Conservation (phyloP, 2,797 vertebrate species). For the Podarcis siculus region DNA sequence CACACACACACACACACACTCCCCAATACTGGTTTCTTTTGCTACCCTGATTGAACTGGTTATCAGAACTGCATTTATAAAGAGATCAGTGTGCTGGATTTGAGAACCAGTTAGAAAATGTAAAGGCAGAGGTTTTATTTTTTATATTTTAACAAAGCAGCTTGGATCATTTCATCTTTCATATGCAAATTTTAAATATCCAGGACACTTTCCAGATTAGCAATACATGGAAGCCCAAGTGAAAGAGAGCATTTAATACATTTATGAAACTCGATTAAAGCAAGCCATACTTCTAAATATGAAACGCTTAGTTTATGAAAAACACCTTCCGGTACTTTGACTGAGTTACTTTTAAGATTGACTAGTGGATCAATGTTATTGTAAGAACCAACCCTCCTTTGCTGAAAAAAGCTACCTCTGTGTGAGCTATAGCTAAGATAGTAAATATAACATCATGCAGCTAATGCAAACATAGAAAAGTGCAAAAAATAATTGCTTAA, state of each 20-base stretch:
- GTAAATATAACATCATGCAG: background rate
- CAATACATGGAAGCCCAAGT: background rate
- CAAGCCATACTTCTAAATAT: background rate
- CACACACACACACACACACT: too few species aligned
- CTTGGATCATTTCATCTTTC: background rate
- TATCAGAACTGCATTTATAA: background rate
- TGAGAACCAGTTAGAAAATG: background rate
- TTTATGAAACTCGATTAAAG: background rate
- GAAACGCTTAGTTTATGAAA: background rate
- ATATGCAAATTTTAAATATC: background rate
- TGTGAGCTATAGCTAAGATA: background rate
- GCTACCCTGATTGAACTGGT: background rate
- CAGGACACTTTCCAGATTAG: background rate
- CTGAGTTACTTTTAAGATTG: background rate
- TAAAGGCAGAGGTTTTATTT: background rate
- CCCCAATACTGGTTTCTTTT: background rate
- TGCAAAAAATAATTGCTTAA: conserved; percentile 66
- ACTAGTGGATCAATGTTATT: background rate
- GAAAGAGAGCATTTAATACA: background rate
- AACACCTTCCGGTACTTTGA: background rate
- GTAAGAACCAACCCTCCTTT: background rate
- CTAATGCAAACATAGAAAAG: background rate
- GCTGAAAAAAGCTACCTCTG: background rate
- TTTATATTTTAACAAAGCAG: background rate
- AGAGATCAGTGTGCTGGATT: background rate